phyloP scores from a whole-genome alignment of 2,797 vertebrate species.

The Scolopax bukidnonensis region DNA sequence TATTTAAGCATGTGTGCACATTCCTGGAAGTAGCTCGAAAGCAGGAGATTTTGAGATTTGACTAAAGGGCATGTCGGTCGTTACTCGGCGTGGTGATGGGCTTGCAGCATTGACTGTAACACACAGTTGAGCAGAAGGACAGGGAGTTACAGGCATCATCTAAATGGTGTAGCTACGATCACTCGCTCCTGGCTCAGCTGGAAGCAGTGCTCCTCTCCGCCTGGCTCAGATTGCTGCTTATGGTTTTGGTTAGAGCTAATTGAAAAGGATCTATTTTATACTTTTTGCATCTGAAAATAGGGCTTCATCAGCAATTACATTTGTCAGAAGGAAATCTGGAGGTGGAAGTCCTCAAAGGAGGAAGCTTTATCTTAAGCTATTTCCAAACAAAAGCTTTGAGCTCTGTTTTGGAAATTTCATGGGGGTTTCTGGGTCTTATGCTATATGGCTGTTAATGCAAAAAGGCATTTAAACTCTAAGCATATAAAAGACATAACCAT shows the following conservation, averaged over 20 bases:
- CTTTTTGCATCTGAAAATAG: neutral
- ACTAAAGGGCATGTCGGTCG: neutral
- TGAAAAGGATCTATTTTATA: neutral
- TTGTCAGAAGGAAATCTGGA: neutral
- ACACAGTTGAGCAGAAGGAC: neutral
- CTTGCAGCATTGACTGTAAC: neutral
- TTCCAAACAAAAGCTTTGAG: neutral
- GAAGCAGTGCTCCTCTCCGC: neutral
- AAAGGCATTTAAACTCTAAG: neutral
- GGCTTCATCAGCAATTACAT: neutral
- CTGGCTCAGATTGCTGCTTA: neutral
- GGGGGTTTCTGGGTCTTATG: neutral
- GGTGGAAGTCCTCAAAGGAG: neutral
- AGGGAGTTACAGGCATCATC: accelerated
- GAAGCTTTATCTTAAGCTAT: neutral
- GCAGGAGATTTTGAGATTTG: neutral
- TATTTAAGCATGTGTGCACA: neutral
- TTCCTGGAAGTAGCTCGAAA: neutral
- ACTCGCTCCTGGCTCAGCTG: neutral
- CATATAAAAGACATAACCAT: neutral
- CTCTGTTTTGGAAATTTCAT: neutral
- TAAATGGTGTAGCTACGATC: neutral
- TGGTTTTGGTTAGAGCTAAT: neutral
- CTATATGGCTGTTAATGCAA: neutral
- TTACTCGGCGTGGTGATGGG: neutral